A percentile compares a stretch with the other conserved stretches of the same genome.
phyloP scores from a whole-genome alignment of 2,888 invertebrate species.

The Limnephilus rhombicus region DNA sequence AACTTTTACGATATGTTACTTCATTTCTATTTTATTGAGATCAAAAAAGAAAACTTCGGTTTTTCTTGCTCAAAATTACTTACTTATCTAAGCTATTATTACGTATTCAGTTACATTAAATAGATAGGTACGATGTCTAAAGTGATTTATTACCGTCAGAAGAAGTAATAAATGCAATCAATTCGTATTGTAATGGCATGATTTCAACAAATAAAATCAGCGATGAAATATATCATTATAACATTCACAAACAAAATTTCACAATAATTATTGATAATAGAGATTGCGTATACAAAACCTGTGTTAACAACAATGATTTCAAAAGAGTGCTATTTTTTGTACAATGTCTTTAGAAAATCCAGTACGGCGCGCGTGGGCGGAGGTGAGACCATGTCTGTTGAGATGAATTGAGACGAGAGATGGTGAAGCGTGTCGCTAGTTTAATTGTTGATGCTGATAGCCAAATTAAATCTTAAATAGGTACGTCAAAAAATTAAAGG shows the following conservation, averaged over 20 bases:
- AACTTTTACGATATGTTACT: too few relatives aligned
- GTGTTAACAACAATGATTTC: neutral
- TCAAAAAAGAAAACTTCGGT: too few relatives aligned
- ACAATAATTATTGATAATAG: neutral
- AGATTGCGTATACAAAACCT: neutral
- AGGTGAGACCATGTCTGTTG: neutral
- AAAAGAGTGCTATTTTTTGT: neutral
- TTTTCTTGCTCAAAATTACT: too few relatives aligned
- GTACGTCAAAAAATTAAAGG: too few relatives aligned
- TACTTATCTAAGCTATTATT: neutral
- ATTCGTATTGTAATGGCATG: neutral
- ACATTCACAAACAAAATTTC: neutral
- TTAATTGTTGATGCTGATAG: neutral
- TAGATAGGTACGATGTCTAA: neutral
- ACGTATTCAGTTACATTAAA: neutral
- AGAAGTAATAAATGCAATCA: conserved; percentile 3
- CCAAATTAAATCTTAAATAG: neutral
- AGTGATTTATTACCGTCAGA: neutral
- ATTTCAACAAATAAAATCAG: neutral
- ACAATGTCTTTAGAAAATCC: neutral
- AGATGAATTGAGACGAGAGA: neutral
- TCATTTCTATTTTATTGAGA: too few relatives aligned
- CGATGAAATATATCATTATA: neutral
- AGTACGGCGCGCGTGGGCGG: neutral
- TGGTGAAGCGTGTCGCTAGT: neutral